Base-by-base conservation (phyloP, 1,140 invertebrate genomes). In the Aphaenogaster rudis region DNA sequence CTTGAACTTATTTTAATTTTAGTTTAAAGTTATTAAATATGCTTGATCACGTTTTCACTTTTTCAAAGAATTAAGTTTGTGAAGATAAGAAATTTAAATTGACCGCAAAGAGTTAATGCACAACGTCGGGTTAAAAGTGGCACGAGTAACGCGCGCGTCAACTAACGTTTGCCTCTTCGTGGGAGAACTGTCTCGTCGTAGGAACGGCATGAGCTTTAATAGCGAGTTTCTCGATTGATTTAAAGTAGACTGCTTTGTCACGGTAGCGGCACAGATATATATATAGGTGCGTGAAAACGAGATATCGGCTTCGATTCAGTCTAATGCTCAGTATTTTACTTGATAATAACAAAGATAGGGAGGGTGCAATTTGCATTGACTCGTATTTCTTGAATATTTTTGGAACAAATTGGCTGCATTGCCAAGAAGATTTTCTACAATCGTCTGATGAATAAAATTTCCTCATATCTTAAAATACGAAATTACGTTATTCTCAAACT, bases 221-320 rank as follows among this genome's bases (percentile, higher is more conserved):
- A 90, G 88, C 87, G 86, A 84, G 79, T 84, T 86, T 87, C 80
- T 91, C 91, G 92, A 94, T 94, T 94, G 93, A 94, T 94, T 92
- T 94, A 90, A 86, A 88, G 93, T 54, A 87, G 59, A 87, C 88
- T 85, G 86, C 82, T 82, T 87, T 85, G 88, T 79, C 88, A 85
- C 74, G 69, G 59, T 45, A 85, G 42, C 86, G 54, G 17, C 67
- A 64, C 39, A 82, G 67, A 67, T n/a, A 82, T 72, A 57, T 57
- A 42, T 39, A 36, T 66, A 71, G 42, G 11, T 74, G 69, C n/a
- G 69, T 84, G 52, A 63, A 76, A 84, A 76, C 80, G 4, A 61
- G 28, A 72, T 42, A 84, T 76, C 45, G 28, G 28, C 45, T 80
- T 50, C n/a, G 21, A 84, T 84, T 45, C 13, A 28, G 4, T 72